phyloP scores from a whole-genome alignment of 2,113 vertebrate genomes.

The Chascanopsetta lugubris region DNA sequence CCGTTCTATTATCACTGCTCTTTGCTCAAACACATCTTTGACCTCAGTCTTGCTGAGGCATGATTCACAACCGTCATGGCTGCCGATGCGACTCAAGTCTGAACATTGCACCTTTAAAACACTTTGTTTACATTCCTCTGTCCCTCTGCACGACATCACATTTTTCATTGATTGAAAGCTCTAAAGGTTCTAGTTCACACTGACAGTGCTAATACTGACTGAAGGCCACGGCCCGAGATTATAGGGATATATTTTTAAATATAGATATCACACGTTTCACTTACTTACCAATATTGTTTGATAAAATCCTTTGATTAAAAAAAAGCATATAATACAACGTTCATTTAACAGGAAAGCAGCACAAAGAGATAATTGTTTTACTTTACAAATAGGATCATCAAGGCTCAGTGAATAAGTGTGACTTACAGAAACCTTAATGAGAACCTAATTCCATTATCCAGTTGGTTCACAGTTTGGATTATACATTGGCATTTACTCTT shows the following conservation, averaged over 20 bases:
- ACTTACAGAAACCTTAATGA: conserved; percentile 13
- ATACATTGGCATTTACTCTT: background rate
- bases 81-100: too few species aligned
- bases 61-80: too few species aligned
- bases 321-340: background rate
- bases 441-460: background rate
- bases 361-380: background rate
- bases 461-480: background rate
- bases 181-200: background rate
- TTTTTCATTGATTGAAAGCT: background rate
- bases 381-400: background rate
- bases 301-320: background rate
- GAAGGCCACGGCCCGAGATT: background rate
- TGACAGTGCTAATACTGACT: background rate
- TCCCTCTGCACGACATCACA: background rate
- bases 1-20: too few species aligned
- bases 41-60: too few species aligned
- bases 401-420: conserved; percentile 2
- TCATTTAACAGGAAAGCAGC: background rate
- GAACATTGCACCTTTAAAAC: too few species aligned
- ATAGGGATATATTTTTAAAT: too few species aligned
- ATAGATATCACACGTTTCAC: background rate
- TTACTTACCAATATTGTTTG: background rate
- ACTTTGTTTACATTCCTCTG: too few species aligned
- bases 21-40: too few species aligned